These are phyloP conservation scores for Astreopora myriophthalma DNA, from an alignment of 64 coral and sea anemone genomes.

Conservation along the genomic window DNA sequence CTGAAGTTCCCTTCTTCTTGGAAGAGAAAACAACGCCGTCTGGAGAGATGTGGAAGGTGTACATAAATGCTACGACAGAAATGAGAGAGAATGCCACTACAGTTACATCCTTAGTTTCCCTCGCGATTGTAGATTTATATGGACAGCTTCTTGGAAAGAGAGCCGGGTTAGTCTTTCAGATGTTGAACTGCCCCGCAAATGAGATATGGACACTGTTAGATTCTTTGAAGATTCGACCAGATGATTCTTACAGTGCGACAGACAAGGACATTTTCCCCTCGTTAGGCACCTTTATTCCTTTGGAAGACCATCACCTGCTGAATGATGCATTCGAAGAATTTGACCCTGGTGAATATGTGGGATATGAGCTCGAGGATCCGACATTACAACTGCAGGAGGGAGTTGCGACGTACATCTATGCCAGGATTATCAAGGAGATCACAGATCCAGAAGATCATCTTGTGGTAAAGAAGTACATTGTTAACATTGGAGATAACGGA, in stretches of 20 bases:
- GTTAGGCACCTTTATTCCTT: constrained; percentile 55
- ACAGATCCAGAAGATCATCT: background rate
- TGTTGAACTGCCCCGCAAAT: background rate
- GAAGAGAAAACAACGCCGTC: background rate
- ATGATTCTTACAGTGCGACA: constrained; percentile 47
- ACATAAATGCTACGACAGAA: background rate
- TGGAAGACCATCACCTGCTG: constrained; percentile 59
- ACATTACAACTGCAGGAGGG: constrained; percentile 1
- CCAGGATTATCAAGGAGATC: constrained; percentile 28
- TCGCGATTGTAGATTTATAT: background rate
- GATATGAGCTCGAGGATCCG: constrained; percentile 31
- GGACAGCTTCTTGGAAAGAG: background rate
- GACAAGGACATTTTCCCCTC: background rate
- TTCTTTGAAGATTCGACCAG: background rate
- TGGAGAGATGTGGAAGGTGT: constrained; percentile 33
- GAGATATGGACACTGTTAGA: constrained; percentile 48
- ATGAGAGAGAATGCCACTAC: background rate
- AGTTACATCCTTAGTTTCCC: background rate
- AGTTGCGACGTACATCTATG: constrained; percentile 64
- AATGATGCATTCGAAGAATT: constrained; percentile 57
- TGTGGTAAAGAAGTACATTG: background rate
- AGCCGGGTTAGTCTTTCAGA: background rate
- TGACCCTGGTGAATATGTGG: constrained; percentile 39
- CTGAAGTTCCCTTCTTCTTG: constrained; percentile 29
- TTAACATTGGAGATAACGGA: background rate